These are phyloP conservation scores for Nomada lathburiana DNA, from an alignment of 2,888 invertebrate genomes.

Conservation along the genomic window DNA sequence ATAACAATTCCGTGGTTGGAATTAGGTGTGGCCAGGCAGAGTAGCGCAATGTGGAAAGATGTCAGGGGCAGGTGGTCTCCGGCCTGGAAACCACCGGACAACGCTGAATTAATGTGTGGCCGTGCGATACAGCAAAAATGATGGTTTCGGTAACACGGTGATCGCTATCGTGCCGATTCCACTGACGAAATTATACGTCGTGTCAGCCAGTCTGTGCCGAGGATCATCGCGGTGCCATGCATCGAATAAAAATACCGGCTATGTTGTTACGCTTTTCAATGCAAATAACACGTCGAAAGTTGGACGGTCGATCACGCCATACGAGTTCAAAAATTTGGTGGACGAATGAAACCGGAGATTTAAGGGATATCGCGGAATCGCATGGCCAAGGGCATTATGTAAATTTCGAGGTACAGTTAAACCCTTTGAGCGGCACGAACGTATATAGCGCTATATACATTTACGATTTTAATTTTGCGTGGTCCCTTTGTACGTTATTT, in stretches of 20 bases:
- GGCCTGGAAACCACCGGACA: constrained; percentile 16
- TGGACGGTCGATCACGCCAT: not conserved
- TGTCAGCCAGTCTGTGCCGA: not conserved
- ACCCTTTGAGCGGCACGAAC: too few species aligned
- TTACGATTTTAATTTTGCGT: too few species aligned
- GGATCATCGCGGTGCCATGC: not conserved
- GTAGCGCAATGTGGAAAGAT: constrained; percentile 23
- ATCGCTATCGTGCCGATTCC: constrained; percentile 61
- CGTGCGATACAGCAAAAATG: constrained; percentile 38
- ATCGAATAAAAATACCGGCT: not conserved
- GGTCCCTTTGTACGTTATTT: too few species aligned
- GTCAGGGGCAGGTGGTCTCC: constrained; percentile 48
- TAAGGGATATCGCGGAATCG: not conserved
- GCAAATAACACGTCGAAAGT: too few species aligned
- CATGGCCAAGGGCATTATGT: constrained; percentile 20
- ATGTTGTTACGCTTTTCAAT: constrained; percentile 7
- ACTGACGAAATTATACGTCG: constrained; percentile 58
- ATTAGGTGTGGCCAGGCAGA: constrained; percentile 25
- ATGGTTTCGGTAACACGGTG: constrained; percentile 48
- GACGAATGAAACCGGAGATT: not conserved
- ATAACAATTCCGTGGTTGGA: constrained; percentile 41
- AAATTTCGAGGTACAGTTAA: constrained; percentile 35
- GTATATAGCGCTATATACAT: too few species aligned
- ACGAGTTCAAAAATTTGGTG: not conserved
- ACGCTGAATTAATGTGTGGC: constrained; percentile 46